Conservation (phyloP, 2,888 invertebrate species). For the Poecilobothrus nobilitatus region DNA sequence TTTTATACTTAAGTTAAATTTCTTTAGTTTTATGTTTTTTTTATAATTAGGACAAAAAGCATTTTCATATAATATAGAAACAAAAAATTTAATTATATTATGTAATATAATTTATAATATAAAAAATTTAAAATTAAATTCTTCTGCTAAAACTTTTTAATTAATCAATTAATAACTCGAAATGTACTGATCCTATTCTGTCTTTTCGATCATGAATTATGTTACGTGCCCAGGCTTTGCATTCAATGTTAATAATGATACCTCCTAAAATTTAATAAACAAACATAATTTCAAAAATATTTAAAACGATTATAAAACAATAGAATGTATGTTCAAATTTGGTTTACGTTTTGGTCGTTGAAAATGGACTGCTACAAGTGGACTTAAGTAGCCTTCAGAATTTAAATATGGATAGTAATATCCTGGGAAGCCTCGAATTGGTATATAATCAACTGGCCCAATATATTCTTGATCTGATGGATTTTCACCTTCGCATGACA, state of each 20-base stretch:
- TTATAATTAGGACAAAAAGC: background rate
- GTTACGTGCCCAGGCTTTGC: conserved; percentile 63
- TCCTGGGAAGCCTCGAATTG: conserved; percentile 75
- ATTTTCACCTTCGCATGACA: conserved; percentile 90
- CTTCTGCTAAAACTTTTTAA: conserved; percentile 14
- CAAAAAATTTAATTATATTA: background rate
- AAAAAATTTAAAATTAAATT: background rate
- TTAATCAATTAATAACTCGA: conserved; percentile 58
- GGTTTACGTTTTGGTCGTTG: conserved; percentile 69
- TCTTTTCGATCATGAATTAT: conserved; percentile 59
- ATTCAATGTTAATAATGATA: conserved; percentile 56
- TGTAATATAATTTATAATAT: background rate
- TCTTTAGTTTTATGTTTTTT: no score
- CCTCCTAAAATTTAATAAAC: conserved; percentile 41
- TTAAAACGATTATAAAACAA: no score
- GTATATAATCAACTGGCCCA: conserved; percentile 73
- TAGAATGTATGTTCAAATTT: background rate
- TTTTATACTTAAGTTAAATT: no score
- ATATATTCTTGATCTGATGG: conserved; percentile 87
- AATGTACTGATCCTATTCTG: conserved; percentile 62
- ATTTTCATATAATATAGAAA: background rate
- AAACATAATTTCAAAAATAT: background rate
- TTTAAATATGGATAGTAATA: conserved; percentile 85
- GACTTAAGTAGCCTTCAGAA: conserved; percentile 79
- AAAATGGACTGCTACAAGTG: conserved; percentile 78